These are phyloP conservation scores for Metallyticus violacea DNA, from an alignment of 2,888 invertebrate genomes.

Conservation along the genomic window DNA sequence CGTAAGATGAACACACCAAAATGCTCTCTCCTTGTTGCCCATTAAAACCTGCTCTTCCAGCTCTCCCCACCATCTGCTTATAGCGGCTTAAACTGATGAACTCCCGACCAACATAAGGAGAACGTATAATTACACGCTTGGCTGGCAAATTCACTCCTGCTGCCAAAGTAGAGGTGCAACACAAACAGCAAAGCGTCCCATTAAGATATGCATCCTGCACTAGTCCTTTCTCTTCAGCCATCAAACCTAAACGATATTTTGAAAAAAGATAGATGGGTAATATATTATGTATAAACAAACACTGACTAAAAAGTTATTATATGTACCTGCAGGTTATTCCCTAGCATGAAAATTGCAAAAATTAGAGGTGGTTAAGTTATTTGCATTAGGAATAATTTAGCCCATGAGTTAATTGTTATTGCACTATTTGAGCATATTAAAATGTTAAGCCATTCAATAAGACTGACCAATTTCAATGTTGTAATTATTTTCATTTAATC, in stretches of 20 bases:
- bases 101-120: conserved; percentile 75
- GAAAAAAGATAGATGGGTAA: too few relatives aligned
- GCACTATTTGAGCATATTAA: too few relatives aligned
- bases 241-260: conserved; percentile 69
- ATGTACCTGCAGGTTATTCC: too few relatives aligned
- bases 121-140: conserved; percentile 79
- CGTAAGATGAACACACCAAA: conserved; percentile 66
- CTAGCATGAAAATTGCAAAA: too few relatives aligned
- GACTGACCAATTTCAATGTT: too few relatives aligned
- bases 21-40: conserved; percentile 81
- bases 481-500: too few relatives aligned
- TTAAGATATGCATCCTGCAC: conserved; percentile 80
- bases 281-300: too few relatives aligned
- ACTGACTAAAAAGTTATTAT: too few relatives aligned
- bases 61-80: conserved; percentile 94
- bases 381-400: too few relatives aligned
- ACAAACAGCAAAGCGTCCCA: conserved; percentile 83
- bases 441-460: too few relatives aligned
- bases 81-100: conserved; percentile 77
- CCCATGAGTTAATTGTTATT: too few relatives aligned
- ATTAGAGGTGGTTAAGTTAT: too few relatives aligned
- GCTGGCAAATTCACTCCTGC: conserved; percentile 97
- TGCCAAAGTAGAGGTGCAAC: conserved; percentile 96
- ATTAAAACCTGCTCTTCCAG: conserved; percentile 87
- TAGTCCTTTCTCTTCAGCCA: conserved; percentile 78